Conservation (phyloP, 2,113 vertebrate genomes). For the Campylomormyrus numenius region DNA sequence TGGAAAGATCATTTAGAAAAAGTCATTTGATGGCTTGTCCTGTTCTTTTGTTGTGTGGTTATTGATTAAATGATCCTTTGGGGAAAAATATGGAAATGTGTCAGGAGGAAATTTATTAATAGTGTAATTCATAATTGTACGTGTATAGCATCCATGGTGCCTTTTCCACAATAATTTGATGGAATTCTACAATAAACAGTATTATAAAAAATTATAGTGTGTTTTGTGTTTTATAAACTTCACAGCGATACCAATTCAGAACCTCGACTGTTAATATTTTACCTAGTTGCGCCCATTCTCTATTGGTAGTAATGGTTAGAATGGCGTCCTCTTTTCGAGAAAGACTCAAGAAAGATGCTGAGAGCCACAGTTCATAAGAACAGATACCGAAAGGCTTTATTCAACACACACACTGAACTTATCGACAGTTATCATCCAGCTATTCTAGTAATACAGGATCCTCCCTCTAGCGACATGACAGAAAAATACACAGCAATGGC, state of each 20-base stretch:
- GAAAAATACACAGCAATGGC: not conserved
- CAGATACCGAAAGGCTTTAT: not conserved
- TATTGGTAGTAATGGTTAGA: not conserved
- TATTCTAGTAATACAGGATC: not conserved
- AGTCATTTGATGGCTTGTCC: slow-evolving; percentile 2
- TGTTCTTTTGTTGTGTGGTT: slow-evolving; percentile 26
- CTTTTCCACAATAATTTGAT: slow-evolving; percentile 71
- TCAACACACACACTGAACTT: slow-evolving; percentile 6
- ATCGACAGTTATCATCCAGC: not conserved
- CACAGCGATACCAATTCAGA: not conserved
- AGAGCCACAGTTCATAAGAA: not conserved
- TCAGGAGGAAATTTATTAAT: slow-evolving; percentile 41
- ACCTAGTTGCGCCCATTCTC: not conserved
- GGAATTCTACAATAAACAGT: slow-evolving; percentile 76
- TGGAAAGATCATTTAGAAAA: not conserved
- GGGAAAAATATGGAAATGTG: slow-evolving; percentile 36
- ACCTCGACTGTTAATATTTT: not conserved
- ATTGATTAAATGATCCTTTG: slow-evolving; percentile 26
- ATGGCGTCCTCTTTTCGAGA: not conserved
- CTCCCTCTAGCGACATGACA: not conserved
- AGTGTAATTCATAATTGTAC: slow-evolving; percentile 58
- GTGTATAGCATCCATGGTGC: slow-evolving; percentile 76
- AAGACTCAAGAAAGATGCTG: not conserved
- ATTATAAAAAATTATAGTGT: slow-evolving; percentile 41
- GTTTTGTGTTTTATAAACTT: not conserved